phyloP scores from a whole-genome alignment of 2,113 vertebrate genomes.

The Ctenomys sociabilis region DNA sequence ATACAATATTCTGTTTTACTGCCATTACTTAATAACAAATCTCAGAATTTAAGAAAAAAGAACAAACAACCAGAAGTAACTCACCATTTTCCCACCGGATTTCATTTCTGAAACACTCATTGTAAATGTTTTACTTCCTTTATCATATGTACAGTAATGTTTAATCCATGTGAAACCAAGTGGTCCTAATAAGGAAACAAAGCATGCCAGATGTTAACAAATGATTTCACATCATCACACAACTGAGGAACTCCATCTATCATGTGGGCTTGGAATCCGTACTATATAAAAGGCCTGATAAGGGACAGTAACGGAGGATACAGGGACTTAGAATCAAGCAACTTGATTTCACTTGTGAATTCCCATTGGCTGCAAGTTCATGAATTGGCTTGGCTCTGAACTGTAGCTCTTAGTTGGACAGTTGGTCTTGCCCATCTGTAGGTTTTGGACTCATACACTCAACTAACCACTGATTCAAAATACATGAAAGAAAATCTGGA shows the following conservation, averaged over 20 bases:
- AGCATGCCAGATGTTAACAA: background rate
- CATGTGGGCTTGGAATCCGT: too few relatives aligned
- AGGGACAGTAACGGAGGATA: background rate
- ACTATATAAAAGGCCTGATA: background rate
- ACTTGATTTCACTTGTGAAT: background rate
- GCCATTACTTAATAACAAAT: background rate
- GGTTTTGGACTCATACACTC: background rate
- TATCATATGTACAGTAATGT: conserved; percentile 98
- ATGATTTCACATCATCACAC: background rate
- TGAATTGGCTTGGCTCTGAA: background rate
- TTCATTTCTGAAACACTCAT: conserved; percentile 96
- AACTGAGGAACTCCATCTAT: background rate
- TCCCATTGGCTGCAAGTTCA: background rate
- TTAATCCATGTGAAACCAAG: conserved; percentile 97
- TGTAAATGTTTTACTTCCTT: conserved; percentile 94
- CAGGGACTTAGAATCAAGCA: background rate
- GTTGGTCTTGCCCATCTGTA: background rate
- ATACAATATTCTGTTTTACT: background rate
- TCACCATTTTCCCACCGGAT: conserved; percentile 95
- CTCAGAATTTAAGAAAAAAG: background rate
- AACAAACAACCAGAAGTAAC: conserved; percentile 40
- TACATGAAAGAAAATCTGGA: background rate
- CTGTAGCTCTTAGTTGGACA: background rate
- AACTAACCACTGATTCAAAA: background rate
- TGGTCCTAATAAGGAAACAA: conserved; percentile 89